phyloP scores from a whole-genome alignment of 2,888 invertebrate species.

The Beris morrisii region DNA sequence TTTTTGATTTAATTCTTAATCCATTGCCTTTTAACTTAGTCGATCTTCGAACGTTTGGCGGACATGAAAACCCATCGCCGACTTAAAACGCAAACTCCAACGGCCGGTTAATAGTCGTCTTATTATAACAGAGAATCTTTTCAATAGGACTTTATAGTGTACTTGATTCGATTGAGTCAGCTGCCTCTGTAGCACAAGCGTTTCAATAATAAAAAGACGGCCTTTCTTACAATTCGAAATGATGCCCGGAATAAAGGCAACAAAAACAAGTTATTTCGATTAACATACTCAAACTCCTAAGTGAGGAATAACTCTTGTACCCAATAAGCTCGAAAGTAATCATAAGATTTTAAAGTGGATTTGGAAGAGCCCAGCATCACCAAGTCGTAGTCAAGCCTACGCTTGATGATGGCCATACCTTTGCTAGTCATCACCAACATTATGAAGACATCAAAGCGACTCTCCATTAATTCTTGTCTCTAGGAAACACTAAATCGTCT shows the following conservation, averaged over 20 bases:
- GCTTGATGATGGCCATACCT: slow-evolving; percentile 5
- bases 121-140: neutral
- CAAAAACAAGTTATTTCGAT: slow-evolving; percentile 36
- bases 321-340: slow-evolving; percentile 34
- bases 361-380: neutral
- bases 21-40: no score
- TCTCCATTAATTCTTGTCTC: slow-evolving; percentile 38
- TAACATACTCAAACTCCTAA: slow-evolving; percentile 37
- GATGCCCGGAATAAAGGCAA: slow-evolving; percentile 11
- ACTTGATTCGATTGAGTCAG: slow-evolving; percentile 25
- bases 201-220: slow-evolving; percentile 14
- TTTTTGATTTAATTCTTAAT: no score
- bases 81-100: slow-evolving; percentile 10
- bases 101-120: slow-evolving; percentile 21
- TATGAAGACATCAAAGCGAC: slow-evolving; percentile 38
- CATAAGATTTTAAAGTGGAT: slow-evolving; percentile 12
- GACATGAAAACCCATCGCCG: neutral
- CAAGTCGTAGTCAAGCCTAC: neutral
- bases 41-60: no score
- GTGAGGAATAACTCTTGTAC: slow-evolving; percentile 34
- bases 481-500: slow-evolving; percentile 26
- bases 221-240: slow-evolving; percentile 4
- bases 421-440: slow-evolving; percentile 21
- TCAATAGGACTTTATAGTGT: slow-evolving; percentile 17
- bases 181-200: slow-evolving; percentile 16